Base-by-base conservation (phyloP, 2,113 vertebrate genomes). In the Lepisosteus osseus region DNA sequence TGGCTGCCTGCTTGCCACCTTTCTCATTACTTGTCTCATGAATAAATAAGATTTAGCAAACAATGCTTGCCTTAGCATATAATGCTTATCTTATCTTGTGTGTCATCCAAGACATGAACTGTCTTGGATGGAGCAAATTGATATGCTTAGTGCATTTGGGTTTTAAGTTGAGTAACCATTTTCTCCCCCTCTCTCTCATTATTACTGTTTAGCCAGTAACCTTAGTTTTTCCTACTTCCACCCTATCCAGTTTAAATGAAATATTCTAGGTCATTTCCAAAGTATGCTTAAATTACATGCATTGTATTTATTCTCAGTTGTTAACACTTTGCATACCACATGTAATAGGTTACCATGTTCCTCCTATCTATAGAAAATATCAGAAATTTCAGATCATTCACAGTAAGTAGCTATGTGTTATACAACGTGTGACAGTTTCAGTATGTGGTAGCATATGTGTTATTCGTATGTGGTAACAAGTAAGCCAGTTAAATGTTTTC, bases 401-500 rank as follows among this genome's bases (percentile, higher is more conserved):
- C 29, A 29, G 29, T 29, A 29, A 29, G 29, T 2, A 29, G 29
- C 29, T 29, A 29, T 29, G 29, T 29, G 29, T 29, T 29, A 29
- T 29, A 29, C 29, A 29, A 29, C 29, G 0, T 1, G 17, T 29
- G 29, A 29, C 29, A 13, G 44, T 54, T n/a, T 63, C 61, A 13
- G 62, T 29, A 51, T 51, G 47, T 51, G 9, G 47, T 51, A 9
- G 47, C 47, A 51, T 51, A 51, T 29, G 72, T 40, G 68, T 72
- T 71, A 78, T 72, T 79, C 69, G 68, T 71, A 61, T 70, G 70
- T 80, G 77, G 84, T 29, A 29, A 29, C 29, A 29, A 29, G 29
- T 80, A 82, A 80, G 78, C 80, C 82, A 88, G 78, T 85, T 81
- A 86, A 83, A 84, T 61, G 65, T 73, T 79, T 85, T 87, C 71